Base-by-base conservation (phyloP, 2,888 invertebrate species). In the Meiosimyza platycephala region DNA sequence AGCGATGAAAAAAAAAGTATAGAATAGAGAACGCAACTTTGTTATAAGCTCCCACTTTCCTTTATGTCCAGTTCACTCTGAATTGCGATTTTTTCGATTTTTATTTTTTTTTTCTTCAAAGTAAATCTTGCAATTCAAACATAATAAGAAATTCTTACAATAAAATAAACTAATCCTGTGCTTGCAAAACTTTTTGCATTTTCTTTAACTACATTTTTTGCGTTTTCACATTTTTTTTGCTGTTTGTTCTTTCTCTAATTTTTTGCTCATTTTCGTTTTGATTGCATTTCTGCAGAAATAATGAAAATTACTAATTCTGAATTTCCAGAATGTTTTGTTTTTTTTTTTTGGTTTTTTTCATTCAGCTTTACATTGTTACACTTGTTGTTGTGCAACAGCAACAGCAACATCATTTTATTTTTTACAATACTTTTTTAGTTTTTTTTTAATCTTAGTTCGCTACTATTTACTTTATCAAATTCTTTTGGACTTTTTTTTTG, bases 221-320 rank as follows among this genome's bases (percentile, higher is more conserved):
- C 6, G 9, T 9, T 40, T 40, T 9, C 6, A 6, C 40, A 9
- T 2, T 40, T 50, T 9, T 16, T 22, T 22, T 22, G n/a, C n/a
- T 54, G n/a, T 16, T 18, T 64, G 48, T 33, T 7, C 18, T 63
- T n/a, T 16, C 18, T 50, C 48, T 54, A 9, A 40, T 40, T 33
- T 66, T 16, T 40, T 54, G 16, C 66, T 11, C 55, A 55, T 57
- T 52, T 63, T 51, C 64, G 40, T 60, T 33, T 16, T 68, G 59
- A 68, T 50, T 68, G 68, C 57, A 68, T 68, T 68, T 59, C 57
- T 59, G 68, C 50, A 68, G 48, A 68, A 68, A 59, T 68, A 68
- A 59, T 68, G 59, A 68, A 68, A 68, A 68, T 68, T 68, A 68
- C 57, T 68, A 68, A 68, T 68, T 68, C 67, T 55, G 47, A 12